Evolutionary conservation across 2,797 vertebrate species (phyloP).

Genomic region (Brachyrhaphis roseni): DNA sequence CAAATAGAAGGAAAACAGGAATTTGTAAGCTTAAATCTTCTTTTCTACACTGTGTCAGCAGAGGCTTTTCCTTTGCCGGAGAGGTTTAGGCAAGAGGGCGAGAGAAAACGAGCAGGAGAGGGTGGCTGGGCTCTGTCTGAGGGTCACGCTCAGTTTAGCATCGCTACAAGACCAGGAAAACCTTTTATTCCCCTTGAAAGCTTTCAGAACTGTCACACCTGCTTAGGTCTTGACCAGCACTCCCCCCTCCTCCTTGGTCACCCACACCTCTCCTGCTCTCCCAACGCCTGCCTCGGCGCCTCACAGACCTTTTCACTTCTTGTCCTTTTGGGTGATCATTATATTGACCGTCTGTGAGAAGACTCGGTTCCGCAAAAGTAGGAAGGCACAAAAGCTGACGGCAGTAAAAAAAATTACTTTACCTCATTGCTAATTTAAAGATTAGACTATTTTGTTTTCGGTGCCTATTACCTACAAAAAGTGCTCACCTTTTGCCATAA

Average conservation of each 20-base stretch:
- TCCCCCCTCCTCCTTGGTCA: neutral
- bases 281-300: constrained; percentile 3
- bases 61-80: constrained; percentile 48
- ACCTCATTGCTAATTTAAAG: constrained; percentile 19
- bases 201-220: constrained; percentile 81
- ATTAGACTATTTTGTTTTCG: constrained; percentile 37
- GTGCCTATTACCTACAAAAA: neutral
- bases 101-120: constrained; percentile 26
- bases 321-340: neutral
- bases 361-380: constrained; percentile 39
- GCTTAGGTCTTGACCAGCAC: constrained; percentile 71
- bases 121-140: constrained; percentile 56
- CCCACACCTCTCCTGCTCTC: constrained; percentile 13
- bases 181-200: constrained; percentile 73
- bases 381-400: constrained; percentile 7
- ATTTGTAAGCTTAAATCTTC: constrained; percentile 40
- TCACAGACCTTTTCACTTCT: constrained; percentile 7
- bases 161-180: constrained; percentile 68
- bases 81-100: constrained; percentile 33
- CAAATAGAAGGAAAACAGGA: constrained; percentile 36
- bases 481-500: neutral
- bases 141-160: constrained; percentile 77
- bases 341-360: neutral
- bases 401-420: constrained; percentile 33
- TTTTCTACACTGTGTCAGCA: constrained; percentile 32